A percentile compares a stretch with the other conserved stretches of the same genome.
Evolutionary conservation across 2,888 invertebrate species (phyloP).

Genomic region (Watsonalla cultraria): DNA sequence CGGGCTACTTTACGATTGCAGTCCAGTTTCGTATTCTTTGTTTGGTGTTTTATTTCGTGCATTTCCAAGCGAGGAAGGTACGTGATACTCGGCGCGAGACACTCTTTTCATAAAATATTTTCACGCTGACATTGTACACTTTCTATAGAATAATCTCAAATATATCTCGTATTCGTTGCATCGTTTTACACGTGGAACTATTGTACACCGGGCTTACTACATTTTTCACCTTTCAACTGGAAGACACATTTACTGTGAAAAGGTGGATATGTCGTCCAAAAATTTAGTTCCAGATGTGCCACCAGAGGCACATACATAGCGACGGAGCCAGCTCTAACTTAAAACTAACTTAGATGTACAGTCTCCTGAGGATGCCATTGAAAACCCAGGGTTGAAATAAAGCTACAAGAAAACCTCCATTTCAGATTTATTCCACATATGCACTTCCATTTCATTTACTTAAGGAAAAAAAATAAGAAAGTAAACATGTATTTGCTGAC

Average conservation of each 20-base stretch:
- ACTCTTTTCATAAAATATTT: constrained; percentile 62
- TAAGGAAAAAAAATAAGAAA: background rate
- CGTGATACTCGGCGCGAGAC: constrained; percentile 50
- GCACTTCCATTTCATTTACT: background rate
- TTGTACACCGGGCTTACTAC: constrained; percentile 7
- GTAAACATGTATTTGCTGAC: background rate
- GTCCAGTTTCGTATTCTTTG: constrained; percentile 55
- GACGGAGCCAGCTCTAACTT: constrained; percentile 53
- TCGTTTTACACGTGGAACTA: constrained; percentile 4
- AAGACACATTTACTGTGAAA: constrained; percentile 28
- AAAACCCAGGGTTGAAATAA: constrained; percentile 48
- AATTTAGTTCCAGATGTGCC: constrained; percentile 44
- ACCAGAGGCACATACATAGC: constrained; percentile 51
- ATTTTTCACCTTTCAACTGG: constrained; percentile 3
- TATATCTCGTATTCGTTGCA: constrained; percentile 12
- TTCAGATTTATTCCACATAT: constrained; percentile 21
- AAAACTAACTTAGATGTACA: constrained; percentile 62
- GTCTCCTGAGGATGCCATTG: constrained; percentile 42
- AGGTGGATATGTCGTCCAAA: constrained; percentile 36
- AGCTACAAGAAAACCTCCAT: constrained; percentile 39
- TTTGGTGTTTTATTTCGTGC: constrained; percentile 62
- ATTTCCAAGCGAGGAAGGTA: constrained; percentile 50
- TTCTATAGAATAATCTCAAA: constrained; percentile 42
- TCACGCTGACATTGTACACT: constrained; percentile 54
- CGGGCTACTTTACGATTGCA: constrained; percentile 57